Conservation (phyloP, 2,113 vertebrate species). For the Tylochromis polylepis region DNA sequence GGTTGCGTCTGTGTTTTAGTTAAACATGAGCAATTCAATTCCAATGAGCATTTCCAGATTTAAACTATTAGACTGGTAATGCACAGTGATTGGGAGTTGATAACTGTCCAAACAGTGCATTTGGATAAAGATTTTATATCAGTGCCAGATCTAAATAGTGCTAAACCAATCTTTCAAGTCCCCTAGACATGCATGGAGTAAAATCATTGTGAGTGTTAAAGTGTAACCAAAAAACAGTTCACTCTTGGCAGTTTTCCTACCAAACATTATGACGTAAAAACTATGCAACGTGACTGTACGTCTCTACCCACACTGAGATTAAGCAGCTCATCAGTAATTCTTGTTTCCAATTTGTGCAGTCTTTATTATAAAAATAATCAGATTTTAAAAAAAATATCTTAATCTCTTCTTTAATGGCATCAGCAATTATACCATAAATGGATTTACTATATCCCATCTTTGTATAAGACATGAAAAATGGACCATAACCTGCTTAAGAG, state of each 20-base stretch:
- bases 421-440: constrained; percentile 48
- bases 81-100: neutral
- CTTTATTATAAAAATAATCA: constrained; percentile 47
- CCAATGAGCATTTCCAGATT: neutral
- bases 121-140: neutral
- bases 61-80: neutral
- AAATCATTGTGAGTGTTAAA: neutral
- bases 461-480: constrained; percentile 28
- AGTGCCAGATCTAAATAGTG: neutral
- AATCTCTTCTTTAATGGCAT: constrained; percentile 57
- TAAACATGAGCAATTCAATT: neutral
- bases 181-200: neutral
- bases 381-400: constrained; percentile 40
- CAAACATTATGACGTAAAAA: neutral
- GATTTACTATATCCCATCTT: constrained; percentile 55
- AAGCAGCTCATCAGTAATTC: neutral
- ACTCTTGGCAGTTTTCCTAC: neutral
- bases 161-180: neutral
- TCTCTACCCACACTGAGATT: neutral
- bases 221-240: neutral
- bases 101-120: neutral
- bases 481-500: constrained; percentile 51
- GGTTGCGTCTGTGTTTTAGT: neutral
- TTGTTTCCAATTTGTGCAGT: neutral
- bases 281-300: neutral